Percentiles rank a stretch among this genome's conserved stretches.
Evolutionary conservation across 2,113 vertebrate genomes (phyloP).

Genomic region (Zosterops pallidus): DNA sequence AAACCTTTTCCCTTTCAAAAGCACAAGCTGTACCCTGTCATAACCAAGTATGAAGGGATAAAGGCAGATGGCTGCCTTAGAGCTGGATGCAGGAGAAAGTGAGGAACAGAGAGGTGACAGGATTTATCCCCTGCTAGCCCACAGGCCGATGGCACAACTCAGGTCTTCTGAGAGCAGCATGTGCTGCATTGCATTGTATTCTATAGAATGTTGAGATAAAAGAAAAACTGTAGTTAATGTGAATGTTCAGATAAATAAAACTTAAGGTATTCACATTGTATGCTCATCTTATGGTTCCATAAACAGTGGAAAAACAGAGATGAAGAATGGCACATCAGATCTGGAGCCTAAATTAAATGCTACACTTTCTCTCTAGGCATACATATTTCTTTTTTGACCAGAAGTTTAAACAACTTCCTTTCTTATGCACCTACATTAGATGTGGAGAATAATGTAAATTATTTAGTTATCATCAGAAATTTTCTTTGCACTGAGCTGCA

Average conservation of each 20-base stretch:
- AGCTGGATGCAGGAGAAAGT: background rate
- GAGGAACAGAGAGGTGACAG: background rate
- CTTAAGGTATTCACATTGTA: background rate
- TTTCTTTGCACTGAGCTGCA: background rate
- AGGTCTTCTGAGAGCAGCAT: background rate
- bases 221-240: background rate
- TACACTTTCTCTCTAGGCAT: background rate
- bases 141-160: fast-evolving
- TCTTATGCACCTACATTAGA: background rate
- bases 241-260: background rate
- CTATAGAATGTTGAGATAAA: background rate
- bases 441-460: background rate
- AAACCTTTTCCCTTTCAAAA: background rate
- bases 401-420: background rate
- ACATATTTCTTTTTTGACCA: background rate
- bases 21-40: background rate
- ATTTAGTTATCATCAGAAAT: background rate
- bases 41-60: background rate
- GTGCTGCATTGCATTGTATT: background rate
- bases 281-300: background rate
- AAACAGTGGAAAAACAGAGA: background rate
- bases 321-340: background rate
- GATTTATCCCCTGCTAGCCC: background rate
- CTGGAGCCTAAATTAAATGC: background rate
- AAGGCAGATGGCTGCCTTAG: background rate